phyloP scores from a whole-genome alignment of 2,113 vertebrate genomes.

The Eulacestoma nigropectus region DNA sequence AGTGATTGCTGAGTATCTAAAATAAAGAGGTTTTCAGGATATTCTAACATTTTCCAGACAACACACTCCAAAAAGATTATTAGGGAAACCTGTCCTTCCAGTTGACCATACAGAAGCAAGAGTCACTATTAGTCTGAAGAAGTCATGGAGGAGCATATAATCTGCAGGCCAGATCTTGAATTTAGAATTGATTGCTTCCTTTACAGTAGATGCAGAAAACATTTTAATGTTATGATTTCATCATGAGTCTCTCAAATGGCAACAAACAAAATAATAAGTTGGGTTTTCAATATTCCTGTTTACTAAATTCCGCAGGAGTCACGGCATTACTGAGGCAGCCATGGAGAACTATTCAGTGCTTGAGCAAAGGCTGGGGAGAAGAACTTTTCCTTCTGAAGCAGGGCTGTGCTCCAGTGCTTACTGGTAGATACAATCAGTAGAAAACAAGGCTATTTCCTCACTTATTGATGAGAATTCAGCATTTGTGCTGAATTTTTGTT shows the following conservation, averaged over 20 bases:
- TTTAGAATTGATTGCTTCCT: slow-evolving; percentile 51
- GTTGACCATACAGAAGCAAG: slow-evolving; percentile 5
- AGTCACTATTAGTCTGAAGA: slow-evolving; percentile 41
- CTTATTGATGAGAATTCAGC: not conserved
- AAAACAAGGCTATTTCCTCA: not conserved
- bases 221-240: slow-evolving; percentile 60
- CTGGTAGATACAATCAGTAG: not conserved
- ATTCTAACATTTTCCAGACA: slow-evolving; percentile 10
- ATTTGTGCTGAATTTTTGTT: not conserved
- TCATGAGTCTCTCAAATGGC: slow-evolving; percentile 30
- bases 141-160: slow-evolving; percentile 28
- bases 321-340: not conserved
- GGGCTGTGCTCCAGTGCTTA: not conserved
- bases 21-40: not conserved
- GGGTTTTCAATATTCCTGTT: slow-evolving; percentile 55
- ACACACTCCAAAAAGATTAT: not conserved
- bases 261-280: slow-evolving; percentile 47
- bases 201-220: slow-evolving; percentile 29
- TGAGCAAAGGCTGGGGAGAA: not conserved
- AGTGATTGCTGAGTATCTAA: not conserved
- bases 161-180: slow-evolving; percentile 32
- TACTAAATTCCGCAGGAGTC: slow-evolving; percentile 28
- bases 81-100: slow-evolving; percentile 38
- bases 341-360: not conserved
- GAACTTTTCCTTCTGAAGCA: not conserved